Percentiles rank a stretch among this genome's conserved stretches.
These are phyloP conservation scores for Yponomeuta malinellus DNA, from an alignment of 2,888 invertebrate genomes.

Conservation along the genomic window DNA sequence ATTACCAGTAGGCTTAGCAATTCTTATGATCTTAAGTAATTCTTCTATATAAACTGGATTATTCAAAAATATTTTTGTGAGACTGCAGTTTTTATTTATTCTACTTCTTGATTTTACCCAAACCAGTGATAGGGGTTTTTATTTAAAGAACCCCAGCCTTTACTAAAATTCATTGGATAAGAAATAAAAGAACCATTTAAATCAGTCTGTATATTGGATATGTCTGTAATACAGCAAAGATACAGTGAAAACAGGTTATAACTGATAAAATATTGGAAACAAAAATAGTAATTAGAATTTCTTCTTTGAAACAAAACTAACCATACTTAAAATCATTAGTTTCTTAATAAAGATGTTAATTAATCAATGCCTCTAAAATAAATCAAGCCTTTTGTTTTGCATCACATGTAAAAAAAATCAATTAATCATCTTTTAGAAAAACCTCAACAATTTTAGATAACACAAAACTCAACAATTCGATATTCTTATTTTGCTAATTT, in stretches of 20 bases:
- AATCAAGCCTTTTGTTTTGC: conserved; percentile 66
- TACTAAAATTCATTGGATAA: not conserved
- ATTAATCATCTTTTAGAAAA: conserved; percentile 54
- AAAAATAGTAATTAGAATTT: conserved; percentile 75
- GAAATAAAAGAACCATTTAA: conserved; percentile 35
- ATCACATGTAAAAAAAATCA: conserved; percentile 62
- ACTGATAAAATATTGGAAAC: conserved; percentile 74
- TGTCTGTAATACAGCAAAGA: conserved; percentile 77
- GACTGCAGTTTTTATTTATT: too few species aligned
- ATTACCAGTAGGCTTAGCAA: conserved; percentile 23
- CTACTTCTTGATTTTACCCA: too few species aligned
- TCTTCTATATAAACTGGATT: too few species aligned
- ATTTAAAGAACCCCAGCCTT: not conserved
- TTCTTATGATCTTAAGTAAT: too few species aligned
- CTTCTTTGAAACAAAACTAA: conserved; percentile 74
- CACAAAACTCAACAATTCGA: conserved; percentile 68
- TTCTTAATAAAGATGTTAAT: conserved; percentile 70
- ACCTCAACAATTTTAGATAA: conserved; percentile 72
- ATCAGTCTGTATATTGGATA: conserved; percentile 78
- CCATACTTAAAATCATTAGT: conserved; percentile 65
- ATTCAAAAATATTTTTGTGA: too few species aligned
- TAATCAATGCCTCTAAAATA: conserved; percentile 70
- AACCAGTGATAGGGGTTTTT: not conserved
- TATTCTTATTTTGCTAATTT: conserved; percentile 69
- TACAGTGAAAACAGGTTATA: conserved; percentile 72